Evolutionary conservation across 2,797 vertebrate genomes (phyloP), one percentile per base, ranked within the genome.

Genomic region (Setipinna tenuifilis): DNA sequence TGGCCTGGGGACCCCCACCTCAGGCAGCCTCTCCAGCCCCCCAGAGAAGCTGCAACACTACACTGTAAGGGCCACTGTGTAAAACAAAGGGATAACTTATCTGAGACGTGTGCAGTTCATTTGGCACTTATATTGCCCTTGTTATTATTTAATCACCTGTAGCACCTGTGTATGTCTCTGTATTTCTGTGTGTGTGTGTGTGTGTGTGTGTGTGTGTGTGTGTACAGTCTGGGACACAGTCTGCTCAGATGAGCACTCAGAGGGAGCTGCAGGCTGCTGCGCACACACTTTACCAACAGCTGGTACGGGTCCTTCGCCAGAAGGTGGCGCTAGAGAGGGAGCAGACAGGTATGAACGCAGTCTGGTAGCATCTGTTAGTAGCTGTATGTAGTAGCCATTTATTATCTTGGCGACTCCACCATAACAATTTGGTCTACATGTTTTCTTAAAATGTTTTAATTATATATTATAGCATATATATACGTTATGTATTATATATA

Each of bases 281-380:
- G 1, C 96, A 96, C 85, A 91, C 87, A 3, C 95, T 96, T 88
- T 95, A 96, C 90, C 95, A 96, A 91, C 95, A 96, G 92, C 94
- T 96, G 88, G 94, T 95, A 83, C 87, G 89, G 81, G 92, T 95
- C 81, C 95, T 96, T 80, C 92, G 93, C 89, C 93, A 94, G 78
- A 95, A 93, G 87, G 93, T 93, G 59, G 83, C 92, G 14, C 61
- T 91, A 83, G 95, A 96, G 89, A 94, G 84, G 87, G 92, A 95
- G 84, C 92, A 92, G 86, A 91, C 94, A 91, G 96, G 96, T 96
- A 57, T 11, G 12, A 28, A 25, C 10, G 23, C 61, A 65, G 7
- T 23, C 6, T 25, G n/a, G 25, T 25, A 3, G 3, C 19, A n/a
- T 25, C n/a, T 23, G 6, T 23, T 25, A 23, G 61, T 9, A 25